Evolutionary conservation across 2,888 invertebrate genomes (phyloP).

Genomic region (Eurytoma adleriae): DNA sequence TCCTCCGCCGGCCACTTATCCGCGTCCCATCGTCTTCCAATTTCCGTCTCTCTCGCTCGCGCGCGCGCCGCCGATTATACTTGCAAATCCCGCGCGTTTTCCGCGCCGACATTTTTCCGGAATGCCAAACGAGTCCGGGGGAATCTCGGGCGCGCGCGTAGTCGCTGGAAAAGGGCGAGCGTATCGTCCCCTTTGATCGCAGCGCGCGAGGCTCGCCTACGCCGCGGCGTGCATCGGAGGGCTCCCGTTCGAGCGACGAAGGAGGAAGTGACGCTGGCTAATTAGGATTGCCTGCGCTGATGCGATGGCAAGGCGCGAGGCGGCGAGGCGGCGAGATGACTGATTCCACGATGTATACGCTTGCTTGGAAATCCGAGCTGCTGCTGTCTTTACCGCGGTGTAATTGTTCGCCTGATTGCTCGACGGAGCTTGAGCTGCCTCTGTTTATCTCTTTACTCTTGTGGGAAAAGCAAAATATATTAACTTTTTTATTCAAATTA

Average conservation of each 20-base stretch:
- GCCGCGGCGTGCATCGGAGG: neutral
- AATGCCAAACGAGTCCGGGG: slow-evolving; percentile 41
- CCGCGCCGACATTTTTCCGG: slow-evolving; percentile 40
- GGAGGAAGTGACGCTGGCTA: too few relatives aligned
- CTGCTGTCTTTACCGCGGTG: too few relatives aligned
- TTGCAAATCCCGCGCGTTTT: slow-evolving; percentile 48
- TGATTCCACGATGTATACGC: too few relatives aligned
- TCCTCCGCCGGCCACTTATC: slow-evolving; percentile 32
- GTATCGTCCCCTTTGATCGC: slow-evolving; percentile 35
- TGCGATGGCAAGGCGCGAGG: neutral
- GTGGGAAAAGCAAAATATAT: too few relatives aligned
- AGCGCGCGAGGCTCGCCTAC: neutral
- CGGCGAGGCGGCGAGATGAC: too few relatives aligned
- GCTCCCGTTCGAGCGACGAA: neutral
- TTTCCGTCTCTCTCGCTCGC: slow-evolving; percentile 41
- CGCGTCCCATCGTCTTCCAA: slow-evolving; percentile 53
- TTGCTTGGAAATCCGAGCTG: too few relatives aligned
- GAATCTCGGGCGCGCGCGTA: slow-evolving; percentile 1
- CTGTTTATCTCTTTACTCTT: too few relatives aligned
- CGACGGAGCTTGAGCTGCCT: too few relatives aligned
- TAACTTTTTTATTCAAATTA: too few relatives aligned
- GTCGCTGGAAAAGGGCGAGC: neutral
- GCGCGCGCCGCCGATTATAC: slow-evolving; percentile 32
- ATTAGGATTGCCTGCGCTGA: too few relatives aligned
- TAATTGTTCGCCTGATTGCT: too few relatives aligned